Evolutionary conservation across 2,113 vertebrate genomes (phyloP).

Genomic region (Acrocephalus kingi): DNA sequence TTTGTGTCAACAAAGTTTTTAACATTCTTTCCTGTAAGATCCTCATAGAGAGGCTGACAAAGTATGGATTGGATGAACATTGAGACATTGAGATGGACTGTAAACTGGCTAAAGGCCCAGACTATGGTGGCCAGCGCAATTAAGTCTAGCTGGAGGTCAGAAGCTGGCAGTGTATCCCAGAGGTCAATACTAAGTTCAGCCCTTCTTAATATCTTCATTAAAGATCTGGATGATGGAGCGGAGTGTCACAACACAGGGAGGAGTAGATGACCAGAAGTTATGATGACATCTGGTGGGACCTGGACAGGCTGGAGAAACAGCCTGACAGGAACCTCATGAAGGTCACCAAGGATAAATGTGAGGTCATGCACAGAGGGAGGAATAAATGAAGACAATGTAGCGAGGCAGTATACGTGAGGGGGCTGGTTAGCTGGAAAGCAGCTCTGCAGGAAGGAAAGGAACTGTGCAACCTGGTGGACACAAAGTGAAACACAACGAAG

Average conservation of each 20-base stretch:
- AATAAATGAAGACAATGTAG: background rate
- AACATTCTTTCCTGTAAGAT: background rate
- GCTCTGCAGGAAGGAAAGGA: background rate
- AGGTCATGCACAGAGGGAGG: background rate
- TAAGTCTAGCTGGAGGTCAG: background rate
- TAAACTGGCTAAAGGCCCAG: background rate
- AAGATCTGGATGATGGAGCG: background rate
- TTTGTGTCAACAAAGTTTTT: background rate
- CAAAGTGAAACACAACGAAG: background rate
- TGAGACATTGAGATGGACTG: background rate
- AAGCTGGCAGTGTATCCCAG: background rate
- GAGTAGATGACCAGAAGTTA: background rate
- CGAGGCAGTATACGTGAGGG: accelerated
- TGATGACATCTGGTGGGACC: background rate
- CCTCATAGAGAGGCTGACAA: background rate
- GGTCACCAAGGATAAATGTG: background rate
- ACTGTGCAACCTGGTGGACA: background rate
- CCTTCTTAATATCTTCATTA: background rate
- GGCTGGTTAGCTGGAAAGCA: background rate
- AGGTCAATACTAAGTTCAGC: background rate
- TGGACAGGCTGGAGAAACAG: background rate
- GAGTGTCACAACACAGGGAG: background rate
- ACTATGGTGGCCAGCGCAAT: accelerated
- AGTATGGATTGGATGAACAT: background rate
- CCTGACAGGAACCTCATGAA: background rate